Evolutionary conservation across 2,113 vertebrate genomes (phyloP), one percentile per base, ranked within the genome.

Genomic region (Aegithalos caudatus): DNA sequence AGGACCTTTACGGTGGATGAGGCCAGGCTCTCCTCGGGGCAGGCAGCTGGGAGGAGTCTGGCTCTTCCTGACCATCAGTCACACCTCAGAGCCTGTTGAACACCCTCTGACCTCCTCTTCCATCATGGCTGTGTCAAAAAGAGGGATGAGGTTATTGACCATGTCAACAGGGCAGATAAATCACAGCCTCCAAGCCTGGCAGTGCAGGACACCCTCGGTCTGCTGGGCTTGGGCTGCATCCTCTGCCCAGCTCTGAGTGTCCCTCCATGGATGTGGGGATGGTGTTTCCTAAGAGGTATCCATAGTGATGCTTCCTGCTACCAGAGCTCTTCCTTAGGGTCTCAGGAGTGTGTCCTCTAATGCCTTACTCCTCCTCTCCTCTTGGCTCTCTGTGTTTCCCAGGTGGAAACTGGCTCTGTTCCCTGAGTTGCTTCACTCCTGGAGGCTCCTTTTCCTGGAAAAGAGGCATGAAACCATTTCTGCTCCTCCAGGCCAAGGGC

Each of bases 141-240:
- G 80, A 86, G 19, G 31, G 28, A 81, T 66, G 88, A 96, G 47
- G 73, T 78, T 28, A 57, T 35, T 76, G 78, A 66, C 72, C 0
- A 0, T 45, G 54, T 82, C 95, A 66, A 33, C 27, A 35, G 79
- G 51, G 72, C 80, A 80, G 88, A 87, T 94, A 74, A 88, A 93
- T 89, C 42, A 42, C 33, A 12, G 40, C 40, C 61, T 44, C 42
- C 4, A 1, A 51, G 71, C 27, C 76, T 6, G 2, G n/a, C 25
- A 5, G 29, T 14, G 9, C 5, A 7, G 24, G 51, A 16, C 37
- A 31, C 50, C 71, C 44, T 73, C 0, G 0, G 8, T 37, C 69
- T 17, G 7, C n/a, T 33, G 25, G 64, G 57, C 3, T 5, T 53
- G 38, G 28, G 24, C 79, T 54, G 37, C 15, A 6, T 56, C 58